Conservation (phyloP, 2,888 invertebrate genomes). For the Calephelis perditalis region DNA sequence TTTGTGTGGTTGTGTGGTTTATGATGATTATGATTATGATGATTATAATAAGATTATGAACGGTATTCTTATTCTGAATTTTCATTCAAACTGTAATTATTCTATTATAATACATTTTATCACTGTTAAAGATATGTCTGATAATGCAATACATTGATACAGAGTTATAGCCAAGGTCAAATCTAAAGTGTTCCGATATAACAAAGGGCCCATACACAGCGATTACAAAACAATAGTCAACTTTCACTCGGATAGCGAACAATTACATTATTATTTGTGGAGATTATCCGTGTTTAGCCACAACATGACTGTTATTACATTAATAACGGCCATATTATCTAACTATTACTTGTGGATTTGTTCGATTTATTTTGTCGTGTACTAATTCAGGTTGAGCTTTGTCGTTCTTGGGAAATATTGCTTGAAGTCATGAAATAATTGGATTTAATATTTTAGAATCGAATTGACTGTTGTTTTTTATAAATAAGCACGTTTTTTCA, state of each 20-base stretch:
- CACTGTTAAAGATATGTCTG: not conserved
- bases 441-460: too few relatives aligned
- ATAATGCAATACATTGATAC: slow-evolving; percentile 5
- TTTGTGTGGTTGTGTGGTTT: too few relatives aligned
- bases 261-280: slow-evolving; percentile 29
- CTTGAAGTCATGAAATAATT: not conserved
- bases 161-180: slow-evolving; percentile 22
- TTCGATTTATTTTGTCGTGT: slow-evolving; percentile 17
- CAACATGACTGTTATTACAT: slow-evolving; percentile 29
- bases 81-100: too few relatives aligned
- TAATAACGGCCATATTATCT: slow-evolving; percentile 27
- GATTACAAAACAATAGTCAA: slow-evolving; percentile 30
- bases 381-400: slow-evolving; percentile 10
- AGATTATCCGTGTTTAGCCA: slow-evolving; percentile 26
- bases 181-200: slow-evolving; percentile 22
- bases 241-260: slow-evolving; percentile 31
- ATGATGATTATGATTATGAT: too few relatives aligned
- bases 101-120: not conserved
- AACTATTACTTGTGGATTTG: slow-evolving; percentile 17
- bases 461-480: too few relatives aligned
- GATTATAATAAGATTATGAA: too few relatives aligned
- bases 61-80: too few relatives aligned
- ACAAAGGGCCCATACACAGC: slow-evolving; percentile 25
- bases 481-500: too few relatives aligned
- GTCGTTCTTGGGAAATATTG: not conserved